phyloP scores from a whole-genome alignment of 53 echinoderm and acorn worm genomes.

The Actinopyga echinites region DNA sequence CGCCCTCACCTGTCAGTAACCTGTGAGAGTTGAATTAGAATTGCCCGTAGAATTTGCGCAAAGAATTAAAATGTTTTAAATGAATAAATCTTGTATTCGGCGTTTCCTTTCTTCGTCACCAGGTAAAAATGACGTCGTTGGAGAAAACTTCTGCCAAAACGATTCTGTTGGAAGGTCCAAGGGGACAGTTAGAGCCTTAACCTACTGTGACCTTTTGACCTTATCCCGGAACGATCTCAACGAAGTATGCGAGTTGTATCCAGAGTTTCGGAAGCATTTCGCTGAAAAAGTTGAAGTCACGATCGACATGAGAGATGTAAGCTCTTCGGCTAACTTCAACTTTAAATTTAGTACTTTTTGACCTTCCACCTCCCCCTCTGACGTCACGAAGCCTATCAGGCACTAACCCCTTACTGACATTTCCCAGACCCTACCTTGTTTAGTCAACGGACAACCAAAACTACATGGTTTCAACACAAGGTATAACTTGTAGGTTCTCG shows the following conservation, averaged over 20 bases:
- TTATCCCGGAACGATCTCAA: slow-evolving; percentile 80
- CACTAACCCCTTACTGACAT: not conserved
- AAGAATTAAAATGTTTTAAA: too few relatives aligned
- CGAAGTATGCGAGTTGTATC: slow-evolving; percentile 83
- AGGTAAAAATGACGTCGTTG: slow-evolving; percentile 99
- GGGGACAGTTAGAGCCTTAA: slow-evolving; percentile 92
- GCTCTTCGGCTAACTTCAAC: slow-evolving; percentile 1
- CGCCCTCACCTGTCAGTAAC: too few relatives aligned
- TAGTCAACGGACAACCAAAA: too few relatives aligned
- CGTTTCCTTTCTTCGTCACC: not conserved
- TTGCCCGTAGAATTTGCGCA: too few relatives aligned
- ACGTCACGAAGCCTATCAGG: not conserved
- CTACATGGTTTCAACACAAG: too few relatives aligned
- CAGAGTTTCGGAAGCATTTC: slow-evolving; percentile 85
- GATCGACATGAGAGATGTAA: slow-evolving; percentile 93
- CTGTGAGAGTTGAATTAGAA: too few relatives aligned
- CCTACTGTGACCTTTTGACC: slow-evolving; percentile 94
- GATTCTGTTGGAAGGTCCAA: slow-evolving; percentile 85
- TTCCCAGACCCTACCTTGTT: too few relatives aligned
- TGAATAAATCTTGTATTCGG: not conserved
- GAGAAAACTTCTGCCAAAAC: slow-evolving; percentile 91
- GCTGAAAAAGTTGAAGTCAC: slow-evolving; percentile 88
- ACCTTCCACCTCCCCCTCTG: not conserved
- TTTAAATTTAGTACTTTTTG: not conserved
- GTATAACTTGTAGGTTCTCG: too few relatives aligned